Evolutionary conservation across 2,797 vertebrate species (phyloP).

Genomic region (Hozukius guyotensis): DNA sequence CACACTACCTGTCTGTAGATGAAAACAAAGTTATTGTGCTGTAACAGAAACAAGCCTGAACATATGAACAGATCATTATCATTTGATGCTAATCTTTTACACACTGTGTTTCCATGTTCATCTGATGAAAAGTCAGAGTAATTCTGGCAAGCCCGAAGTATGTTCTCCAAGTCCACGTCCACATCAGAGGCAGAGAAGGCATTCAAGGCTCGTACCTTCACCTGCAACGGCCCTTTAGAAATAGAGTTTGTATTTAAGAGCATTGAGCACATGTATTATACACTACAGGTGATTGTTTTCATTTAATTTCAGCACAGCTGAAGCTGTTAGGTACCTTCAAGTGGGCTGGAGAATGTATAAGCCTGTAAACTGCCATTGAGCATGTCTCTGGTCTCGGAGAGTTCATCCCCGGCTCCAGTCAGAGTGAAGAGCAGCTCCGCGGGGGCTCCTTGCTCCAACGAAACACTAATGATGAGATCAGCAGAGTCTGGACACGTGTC

Average conservation of each 20-base stretch:
- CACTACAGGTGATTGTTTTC: background rate
- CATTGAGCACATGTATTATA: background rate
- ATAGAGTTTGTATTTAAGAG: conserved; percentile 14
- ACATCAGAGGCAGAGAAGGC: conserved; percentile 82
- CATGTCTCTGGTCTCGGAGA: conserved; percentile 77
- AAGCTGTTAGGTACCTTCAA: conserved; percentile 82
- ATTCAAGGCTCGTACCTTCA: conserved; percentile 85
- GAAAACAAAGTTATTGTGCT: conserved; percentile 24
- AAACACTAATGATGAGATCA: conserved; percentile 84
- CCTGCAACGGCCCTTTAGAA: conserved; percentile 81
- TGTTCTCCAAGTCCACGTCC: conserved; percentile 83
- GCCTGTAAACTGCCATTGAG: conserved; percentile 52
- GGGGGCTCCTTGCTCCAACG: conserved; percentile 81
- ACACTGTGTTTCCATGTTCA: conserved; percentile 52
- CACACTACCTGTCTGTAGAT: conserved; percentile 57
- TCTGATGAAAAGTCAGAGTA: conserved; percentile 34
- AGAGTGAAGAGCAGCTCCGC: conserved; percentile 84
- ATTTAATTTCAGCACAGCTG: background rate
- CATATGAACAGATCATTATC: background rate
- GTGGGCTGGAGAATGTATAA: conserved; percentile 74
- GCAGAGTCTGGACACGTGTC: conserved; percentile 78
- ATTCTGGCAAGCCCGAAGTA: conserved; percentile 81
- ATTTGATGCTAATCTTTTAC: conserved; percentile 19
- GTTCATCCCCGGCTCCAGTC: conserved; percentile 69
- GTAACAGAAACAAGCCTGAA: background rate